Evolutionary conservation across 2,888 invertebrate genomes (phyloP).

Genomic region (Oegoconia quadripuncta): DNA sequence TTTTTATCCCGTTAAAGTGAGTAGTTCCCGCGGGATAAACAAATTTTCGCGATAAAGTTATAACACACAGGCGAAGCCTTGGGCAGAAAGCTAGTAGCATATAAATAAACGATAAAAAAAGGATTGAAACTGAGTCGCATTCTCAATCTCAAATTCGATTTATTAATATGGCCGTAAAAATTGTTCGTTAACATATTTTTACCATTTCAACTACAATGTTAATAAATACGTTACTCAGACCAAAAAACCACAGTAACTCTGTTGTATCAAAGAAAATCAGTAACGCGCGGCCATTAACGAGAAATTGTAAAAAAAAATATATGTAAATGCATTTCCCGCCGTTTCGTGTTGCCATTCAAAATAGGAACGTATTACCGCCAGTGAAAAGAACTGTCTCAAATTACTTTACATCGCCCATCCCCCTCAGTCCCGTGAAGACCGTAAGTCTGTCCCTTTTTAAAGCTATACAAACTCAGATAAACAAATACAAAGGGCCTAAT

Average conservation of each 20-base stretch:
- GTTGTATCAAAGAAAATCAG: slow-evolving; percentile 67
- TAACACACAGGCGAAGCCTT: too few species aligned
- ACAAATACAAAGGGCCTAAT: slow-evolving; percentile 80
- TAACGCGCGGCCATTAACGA: slow-evolving; percentile 61
- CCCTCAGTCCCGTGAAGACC: slow-evolving; percentile 28
- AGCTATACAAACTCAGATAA: slow-evolving; percentile 77
- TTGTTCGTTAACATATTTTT: too few species aligned
- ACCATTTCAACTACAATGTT: too few species aligned
- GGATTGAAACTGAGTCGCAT: too few species aligned
- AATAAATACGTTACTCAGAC: slow-evolving; percentile 17
- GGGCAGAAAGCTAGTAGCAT: too few species aligned
- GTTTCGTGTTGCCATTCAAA: slow-evolving; percentile 76
- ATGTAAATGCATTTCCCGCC: slow-evolving; percentile 75
- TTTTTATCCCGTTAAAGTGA: too few species aligned
- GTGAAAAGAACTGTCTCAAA: slow-evolving; percentile 79
- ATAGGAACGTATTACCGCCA: slow-evolving; percentile 74
- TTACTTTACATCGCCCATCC: slow-evolving; percentile 59
- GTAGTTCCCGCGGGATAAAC: too few species aligned
- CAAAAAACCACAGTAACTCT: slow-evolving; percentile 37
- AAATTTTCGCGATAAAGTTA: too few species aligned
- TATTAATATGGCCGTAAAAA: too few species aligned
- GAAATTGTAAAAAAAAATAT: slow-evolving; percentile 62
- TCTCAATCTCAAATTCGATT: too few species aligned
- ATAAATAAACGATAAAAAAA: too few species aligned
- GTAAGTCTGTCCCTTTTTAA: slow-evolving; percentile 43